Evolutionary conservation across 2,797 vertebrate species (phyloP), one percentile per base, ranked within the genome.

Genomic region (Oryzias sinensis): DNA sequence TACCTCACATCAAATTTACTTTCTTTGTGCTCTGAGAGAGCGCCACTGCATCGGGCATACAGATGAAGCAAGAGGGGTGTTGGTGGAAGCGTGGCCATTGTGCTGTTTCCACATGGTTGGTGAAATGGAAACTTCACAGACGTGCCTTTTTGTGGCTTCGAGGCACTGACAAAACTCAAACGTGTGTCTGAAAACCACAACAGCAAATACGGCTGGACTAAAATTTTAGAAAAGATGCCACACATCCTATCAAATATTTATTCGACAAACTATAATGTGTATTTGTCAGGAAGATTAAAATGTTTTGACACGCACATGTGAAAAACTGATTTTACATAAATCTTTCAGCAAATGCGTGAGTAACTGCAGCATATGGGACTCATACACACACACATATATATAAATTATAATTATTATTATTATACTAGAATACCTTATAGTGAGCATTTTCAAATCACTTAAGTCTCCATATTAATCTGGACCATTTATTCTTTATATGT

Each of bases 1-100:
- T 58, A 47, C 5, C 49, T 78, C 68, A 29, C n/a, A 57, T 74
- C 63, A 73, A 71, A 69, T 62, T 75, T 49, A 51, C 58, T 72
- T 71, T 52, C 54, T 60, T 49, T 59, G 29, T 63, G 46, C 42
- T 60, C 8, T 42, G 46, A 69, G 56, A 62, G 56, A 62, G 11
- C 29, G 22, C 51, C 63, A 27, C 45, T 57, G 44, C 61, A 49
- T 52, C 14, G 11, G 51, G 59, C 64, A 22, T n/a, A 43, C 43
- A 61, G 22, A 43, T 59, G 53, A 45, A 40, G 18, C 18, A 51
- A 49, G 42, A 61, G 59, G 55, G 59, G 47, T 7, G 5, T 6
- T 14, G 50, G 37, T 48, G 63, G 72, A 3, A 56, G 58, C 6
- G 6, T 17, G 46, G 15, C 25, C 16, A 49, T 44, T 22, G 50